Percentiles rank a stretch among this genome's conserved stretches.
These are phyloP conservation scores for Chloroceryle aenea DNA, from an alignment of 2,113 vertebrate genomes.

Conservation along the genomic window DNA sequence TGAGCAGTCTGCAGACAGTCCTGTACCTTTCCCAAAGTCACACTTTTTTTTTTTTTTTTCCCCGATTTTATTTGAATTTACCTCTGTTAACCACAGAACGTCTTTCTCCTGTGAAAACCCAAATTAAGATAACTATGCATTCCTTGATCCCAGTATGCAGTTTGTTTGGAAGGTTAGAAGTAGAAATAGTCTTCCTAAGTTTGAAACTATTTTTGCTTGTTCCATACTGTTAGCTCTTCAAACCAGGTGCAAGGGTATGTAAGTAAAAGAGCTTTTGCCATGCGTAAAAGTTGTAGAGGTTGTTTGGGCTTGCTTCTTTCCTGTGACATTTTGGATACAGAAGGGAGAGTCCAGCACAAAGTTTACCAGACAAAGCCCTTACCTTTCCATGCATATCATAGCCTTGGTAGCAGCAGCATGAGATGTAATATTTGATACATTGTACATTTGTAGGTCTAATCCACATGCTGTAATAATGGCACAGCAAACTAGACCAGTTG, in stretches of 20 bases:
- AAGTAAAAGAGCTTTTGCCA: background rate
- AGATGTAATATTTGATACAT: background rate
- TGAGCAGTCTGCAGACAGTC: background rate
- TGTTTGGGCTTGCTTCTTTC: background rate
- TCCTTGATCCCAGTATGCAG: background rate
- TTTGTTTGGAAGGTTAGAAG: background rate
- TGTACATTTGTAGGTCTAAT: background rate
- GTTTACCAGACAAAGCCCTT: background rate
- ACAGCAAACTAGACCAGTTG: background rate
- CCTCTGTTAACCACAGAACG: background rate
- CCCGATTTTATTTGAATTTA: background rate
- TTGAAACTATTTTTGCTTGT: background rate
- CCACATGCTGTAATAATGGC: background rate
- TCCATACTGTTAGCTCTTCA: background rate
- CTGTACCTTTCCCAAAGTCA: background rate
- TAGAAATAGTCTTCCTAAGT: background rate
- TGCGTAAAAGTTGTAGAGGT: background rate
- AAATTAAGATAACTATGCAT: background rate
- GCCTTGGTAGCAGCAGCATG: background rate
- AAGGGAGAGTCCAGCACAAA: background rate
- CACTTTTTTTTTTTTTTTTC: background rate
- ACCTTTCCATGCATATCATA: background rate
- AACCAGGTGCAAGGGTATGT: background rate
- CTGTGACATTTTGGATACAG: background rate
- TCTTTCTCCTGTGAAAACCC: background rate